These are phyloP conservation scores for Argyresthia goedartella DNA, from an alignment of 2,888 invertebrate species.

Conservation along the genomic window DNA sequence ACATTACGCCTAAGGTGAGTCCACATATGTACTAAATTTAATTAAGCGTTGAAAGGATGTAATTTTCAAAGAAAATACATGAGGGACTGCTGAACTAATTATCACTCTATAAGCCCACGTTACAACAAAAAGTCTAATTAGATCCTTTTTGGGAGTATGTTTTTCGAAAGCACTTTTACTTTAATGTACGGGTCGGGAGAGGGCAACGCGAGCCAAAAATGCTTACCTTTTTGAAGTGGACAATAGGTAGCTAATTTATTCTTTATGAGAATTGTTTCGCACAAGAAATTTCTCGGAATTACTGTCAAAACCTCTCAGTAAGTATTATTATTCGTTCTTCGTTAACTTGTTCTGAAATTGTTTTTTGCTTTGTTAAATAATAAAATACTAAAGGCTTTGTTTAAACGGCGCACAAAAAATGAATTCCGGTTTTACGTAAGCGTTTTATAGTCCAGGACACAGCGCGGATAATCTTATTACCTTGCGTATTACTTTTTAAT, in stretches of 20 bases:
- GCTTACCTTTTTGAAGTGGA: not conserved
- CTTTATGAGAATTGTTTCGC: not conserved
- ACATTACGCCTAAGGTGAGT: slow-evolving; percentile 70
- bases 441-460: not conserved
- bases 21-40: slow-evolving; percentile 11
- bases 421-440: not conserved
- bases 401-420: not conserved
- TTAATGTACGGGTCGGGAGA: not conserved
- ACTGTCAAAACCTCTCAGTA: too few species aligned
- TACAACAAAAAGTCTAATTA: slow-evolving; percentile 1
- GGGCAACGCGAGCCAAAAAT: not conserved
- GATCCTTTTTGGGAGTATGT: slow-evolving; percentile 4
- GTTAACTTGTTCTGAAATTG: too few species aligned
- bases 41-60: slow-evolving; percentile 1
- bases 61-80: too few species aligned
- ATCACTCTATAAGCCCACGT: not conserved
- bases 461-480: slow-evolving; percentile 9
- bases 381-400: too few species aligned
- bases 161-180: not conserved
- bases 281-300: not conserved
- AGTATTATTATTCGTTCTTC: too few species aligned
- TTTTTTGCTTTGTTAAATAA: too few species aligned
- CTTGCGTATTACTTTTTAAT: slow-evolving; percentile 24
- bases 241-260: not conserved
- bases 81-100: slow-evolving; percentile 2